These are phyloP conservation scores for Hiodon tergisus DNA, from an alignment of 2,113 vertebrate genomes.

Conservation along the genomic window DNA sequence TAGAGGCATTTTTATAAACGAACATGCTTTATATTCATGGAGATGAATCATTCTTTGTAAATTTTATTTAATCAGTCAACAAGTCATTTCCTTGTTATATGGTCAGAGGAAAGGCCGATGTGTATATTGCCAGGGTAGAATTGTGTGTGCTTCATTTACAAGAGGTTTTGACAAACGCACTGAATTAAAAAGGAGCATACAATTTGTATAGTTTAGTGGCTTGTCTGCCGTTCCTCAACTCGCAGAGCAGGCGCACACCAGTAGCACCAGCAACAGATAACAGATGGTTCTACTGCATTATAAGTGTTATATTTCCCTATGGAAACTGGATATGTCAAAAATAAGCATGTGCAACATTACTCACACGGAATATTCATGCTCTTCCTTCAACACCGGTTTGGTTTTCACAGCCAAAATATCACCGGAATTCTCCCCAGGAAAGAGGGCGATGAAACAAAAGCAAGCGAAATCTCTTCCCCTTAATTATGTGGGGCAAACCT, in stretches of 20 bases:
- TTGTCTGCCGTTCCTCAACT: not conserved
- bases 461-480: too few relatives aligned
- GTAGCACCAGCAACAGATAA: conserved; percentile 18
- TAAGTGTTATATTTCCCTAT: conserved; percentile 21
- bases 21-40: not conserved
- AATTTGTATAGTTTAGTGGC: not conserved
- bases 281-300: conserved; percentile 25
- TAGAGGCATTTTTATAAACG: too few relatives aligned
- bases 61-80: not conserved
- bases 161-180: not conserved
- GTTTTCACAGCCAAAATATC: conserved; percentile 10
- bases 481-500: too few relatives aligned
- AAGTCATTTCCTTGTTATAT: not conserved
- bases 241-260: not conserved
- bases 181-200: conserved; percentile 12
- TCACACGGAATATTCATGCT: conserved; percentile 26
- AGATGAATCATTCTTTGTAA: not conserved
- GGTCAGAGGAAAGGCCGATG: conserved; percentile 16
- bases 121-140: conserved; percentile 60
- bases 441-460: too few relatives aligned
- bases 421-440: too few relatives aligned
- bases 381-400: not conserved
- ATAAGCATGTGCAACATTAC: conserved; percentile 21
- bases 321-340: conserved; percentile 23
- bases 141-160: conserved; percentile 6